Percentiles rank a stretch among this genome's conserved stretches.
Evolutionary conservation across 2,797 vertebrate genomes (phyloP).

Genomic region (Prionace glauca): DNA sequence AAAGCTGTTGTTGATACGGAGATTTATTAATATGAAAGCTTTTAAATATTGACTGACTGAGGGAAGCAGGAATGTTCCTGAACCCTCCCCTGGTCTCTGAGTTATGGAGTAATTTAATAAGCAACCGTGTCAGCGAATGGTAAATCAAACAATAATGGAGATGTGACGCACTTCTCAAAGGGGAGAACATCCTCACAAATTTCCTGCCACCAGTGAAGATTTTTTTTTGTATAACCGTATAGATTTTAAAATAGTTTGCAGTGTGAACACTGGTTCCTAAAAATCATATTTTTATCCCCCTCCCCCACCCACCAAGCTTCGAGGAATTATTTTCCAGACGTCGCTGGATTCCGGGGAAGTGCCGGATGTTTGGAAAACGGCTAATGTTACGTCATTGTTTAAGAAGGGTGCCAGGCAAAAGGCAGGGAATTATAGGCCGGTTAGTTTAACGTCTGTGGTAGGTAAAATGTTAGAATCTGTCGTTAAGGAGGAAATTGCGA

Average conservation of each 20-base stretch:
- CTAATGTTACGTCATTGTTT: no score
- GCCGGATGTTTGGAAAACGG: no score
- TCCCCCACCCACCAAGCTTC: neutral
- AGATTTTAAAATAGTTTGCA: neutral
- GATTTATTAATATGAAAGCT: slow-evolving; percentile 15
- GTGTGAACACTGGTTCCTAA: neutral
- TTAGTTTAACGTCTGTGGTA: no score
- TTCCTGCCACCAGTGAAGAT: neutral
- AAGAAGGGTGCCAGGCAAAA: no score
- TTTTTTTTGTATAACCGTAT: neutral
- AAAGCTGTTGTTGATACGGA: neutral
- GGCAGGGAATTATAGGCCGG: no score
- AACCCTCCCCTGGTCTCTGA: neutral
- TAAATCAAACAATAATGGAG: neutral
- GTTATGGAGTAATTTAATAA: neutral
- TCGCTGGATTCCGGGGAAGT: no score
- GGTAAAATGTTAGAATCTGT: no score
- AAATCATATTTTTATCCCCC: neutral
- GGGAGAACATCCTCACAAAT: neutral
- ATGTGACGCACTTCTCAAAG: neutral
- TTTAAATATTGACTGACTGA: neutral
- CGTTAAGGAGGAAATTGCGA: no score
- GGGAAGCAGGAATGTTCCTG: neutral
- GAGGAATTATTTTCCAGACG: no score
- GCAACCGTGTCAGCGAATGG: neutral